These are phyloP conservation scores for Pachydiplax longipennis DNA, from an alignment of 2,888 invertebrate genomes.

Conservation along the genomic window DNA sequence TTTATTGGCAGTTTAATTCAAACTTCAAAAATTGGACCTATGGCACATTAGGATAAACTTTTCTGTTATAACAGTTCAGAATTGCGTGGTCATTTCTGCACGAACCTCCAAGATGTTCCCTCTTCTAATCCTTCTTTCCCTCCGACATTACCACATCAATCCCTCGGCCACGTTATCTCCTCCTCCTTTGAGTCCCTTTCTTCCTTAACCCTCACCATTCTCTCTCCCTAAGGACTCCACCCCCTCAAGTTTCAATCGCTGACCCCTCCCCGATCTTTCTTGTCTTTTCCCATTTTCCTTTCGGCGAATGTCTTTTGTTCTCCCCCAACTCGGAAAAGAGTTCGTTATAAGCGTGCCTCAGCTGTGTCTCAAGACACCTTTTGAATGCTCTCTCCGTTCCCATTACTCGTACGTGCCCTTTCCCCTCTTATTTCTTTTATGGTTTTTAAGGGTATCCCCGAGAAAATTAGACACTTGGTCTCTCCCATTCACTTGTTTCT, in stretches of 20 bases:
- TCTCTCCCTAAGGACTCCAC: neutral
- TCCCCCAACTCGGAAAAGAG: neutral
- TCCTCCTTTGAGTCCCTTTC: neutral
- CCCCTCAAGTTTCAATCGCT: neutral
- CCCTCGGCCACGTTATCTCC: neutral
- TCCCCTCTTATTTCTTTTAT: neutral
- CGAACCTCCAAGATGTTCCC: neutral
- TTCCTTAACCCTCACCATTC: neutral
- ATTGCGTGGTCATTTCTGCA: no score
- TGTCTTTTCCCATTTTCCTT: neutral
- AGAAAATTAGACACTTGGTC: neutral
- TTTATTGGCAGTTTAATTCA: no score
- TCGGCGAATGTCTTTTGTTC: neutral
- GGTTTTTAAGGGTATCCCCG: neutral
- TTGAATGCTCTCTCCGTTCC: neutral
- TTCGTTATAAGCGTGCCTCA: neutral
- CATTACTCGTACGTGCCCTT: neutral
- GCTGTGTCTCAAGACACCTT: neutral
- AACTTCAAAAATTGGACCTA: no score
- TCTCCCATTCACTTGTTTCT: neutral
- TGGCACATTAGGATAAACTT: no score
- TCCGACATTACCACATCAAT: neutral
- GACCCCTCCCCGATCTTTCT: neutral
- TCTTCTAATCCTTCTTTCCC: neutral
- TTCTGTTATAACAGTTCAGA: no score